phyloP scores from a whole-genome alignment of 2,888 invertebrate species.

The Osmoderma eremita region DNA sequence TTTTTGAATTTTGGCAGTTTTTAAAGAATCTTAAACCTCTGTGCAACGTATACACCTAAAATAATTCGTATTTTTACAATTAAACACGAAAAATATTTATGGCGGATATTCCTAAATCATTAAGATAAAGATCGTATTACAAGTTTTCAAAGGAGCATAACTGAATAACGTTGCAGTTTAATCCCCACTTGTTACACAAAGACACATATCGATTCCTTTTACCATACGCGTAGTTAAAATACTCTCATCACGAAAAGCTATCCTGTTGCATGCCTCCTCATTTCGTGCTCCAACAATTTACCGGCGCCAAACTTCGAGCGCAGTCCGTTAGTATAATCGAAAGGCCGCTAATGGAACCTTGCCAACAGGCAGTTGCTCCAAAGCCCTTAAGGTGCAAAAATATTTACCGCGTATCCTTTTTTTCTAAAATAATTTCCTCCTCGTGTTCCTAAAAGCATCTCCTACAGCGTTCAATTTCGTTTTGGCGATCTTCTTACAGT shows the following conservation, averaged over 20 bases:
- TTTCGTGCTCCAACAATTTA: neutral
- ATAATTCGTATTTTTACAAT: too few relatives aligned
- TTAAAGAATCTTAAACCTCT: too few relatives aligned
- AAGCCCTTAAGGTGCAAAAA: neutral
- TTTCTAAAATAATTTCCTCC: neutral
- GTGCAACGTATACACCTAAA: too few relatives aligned
- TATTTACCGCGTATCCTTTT: neutral
- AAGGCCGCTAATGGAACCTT: slow-evolving; percentile 5
- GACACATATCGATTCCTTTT: too few relatives aligned
- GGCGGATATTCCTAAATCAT: too few relatives aligned
- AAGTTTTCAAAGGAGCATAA: too few relatives aligned
- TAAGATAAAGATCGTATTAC: too few relatives aligned
- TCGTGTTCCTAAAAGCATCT: neutral
- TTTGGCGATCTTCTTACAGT: neutral
- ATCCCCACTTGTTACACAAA: too few relatives aligned
- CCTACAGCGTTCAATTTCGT: slow-evolving; percentile 15
- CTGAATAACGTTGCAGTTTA: too few relatives aligned
- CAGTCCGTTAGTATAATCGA: neutral
- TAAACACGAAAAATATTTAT: too few relatives aligned
- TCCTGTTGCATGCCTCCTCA: neutral
- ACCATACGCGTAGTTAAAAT: too few relatives aligned
- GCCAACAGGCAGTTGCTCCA: neutral
- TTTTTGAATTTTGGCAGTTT: too few relatives aligned
- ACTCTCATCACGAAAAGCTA: neutral
- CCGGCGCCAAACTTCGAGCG: neutral